Percentiles rank a stretch among this genome's conserved stretches.
Conservation (phyloP, 2,113 vertebrate genomes). For the Piprites chloris region DNA sequence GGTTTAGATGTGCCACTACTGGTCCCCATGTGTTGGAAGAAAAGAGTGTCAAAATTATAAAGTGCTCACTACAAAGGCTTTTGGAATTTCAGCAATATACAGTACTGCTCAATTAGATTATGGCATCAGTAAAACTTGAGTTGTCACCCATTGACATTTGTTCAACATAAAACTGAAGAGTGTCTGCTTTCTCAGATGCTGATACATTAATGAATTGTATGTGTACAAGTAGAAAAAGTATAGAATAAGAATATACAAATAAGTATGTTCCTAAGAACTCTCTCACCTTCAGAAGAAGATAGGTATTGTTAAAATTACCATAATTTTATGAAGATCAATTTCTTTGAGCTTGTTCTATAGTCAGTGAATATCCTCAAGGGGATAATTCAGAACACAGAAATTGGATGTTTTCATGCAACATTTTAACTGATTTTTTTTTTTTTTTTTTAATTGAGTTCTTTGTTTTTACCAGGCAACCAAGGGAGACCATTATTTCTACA, state of each 20-base stretch:
- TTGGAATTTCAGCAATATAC: neutral
- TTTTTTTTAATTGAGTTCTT: neutral
- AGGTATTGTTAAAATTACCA: neutral
- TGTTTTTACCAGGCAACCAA: neutral
- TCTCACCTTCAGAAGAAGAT: neutral
- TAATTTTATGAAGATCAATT: neutral
- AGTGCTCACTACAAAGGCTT: neutral
- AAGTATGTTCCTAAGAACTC: neutral
- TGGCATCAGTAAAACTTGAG: neutral
- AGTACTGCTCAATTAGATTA: neutral
- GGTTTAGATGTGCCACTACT: neutral
- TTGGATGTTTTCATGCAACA: neutral
- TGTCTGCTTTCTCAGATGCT: neutral
- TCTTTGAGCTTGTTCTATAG: neutral
- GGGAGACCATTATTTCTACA: neutral
- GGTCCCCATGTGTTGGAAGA: neutral
- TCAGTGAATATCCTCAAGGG: neutral
- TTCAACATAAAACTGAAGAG: neutral
- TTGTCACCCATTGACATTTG: neutral
- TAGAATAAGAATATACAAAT: neutral
- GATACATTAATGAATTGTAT: neutral
- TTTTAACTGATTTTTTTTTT: neutral
- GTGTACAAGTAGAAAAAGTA: neutral
- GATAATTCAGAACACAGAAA: accelerated
- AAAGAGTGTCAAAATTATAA: neutral